Base-by-base conservation (phyloP, 2,113 vertebrate genomes). In the Desmodus rotundus region DNA sequence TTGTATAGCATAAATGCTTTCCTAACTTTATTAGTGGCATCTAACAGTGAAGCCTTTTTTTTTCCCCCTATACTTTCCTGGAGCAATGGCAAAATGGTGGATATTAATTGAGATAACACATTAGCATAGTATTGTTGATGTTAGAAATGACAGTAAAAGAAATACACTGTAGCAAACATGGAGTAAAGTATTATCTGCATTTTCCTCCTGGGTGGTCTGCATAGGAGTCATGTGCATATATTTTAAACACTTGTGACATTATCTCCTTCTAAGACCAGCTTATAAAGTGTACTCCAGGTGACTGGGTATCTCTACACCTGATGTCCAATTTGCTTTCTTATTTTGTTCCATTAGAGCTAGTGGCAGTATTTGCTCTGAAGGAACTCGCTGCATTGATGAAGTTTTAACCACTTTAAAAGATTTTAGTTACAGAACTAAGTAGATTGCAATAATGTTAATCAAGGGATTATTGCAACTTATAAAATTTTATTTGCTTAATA, bases 331-430 rank as follows among this genome's bases (percentile, higher is more conserved):
- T 54, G 24, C 45, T 85, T 52, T 86, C 43, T 89, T 54, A 41
- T 36, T 90, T 93, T 88, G 45, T 93, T 94, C 16, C 28, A n/a
- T 38, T 92, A 52, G 10, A 89, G 41, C 31, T 31, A 77, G 10
- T 80, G 36, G 0, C 90, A 65, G 9, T 91, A 67, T 41, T 93
- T 93, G 26, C 24, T 84, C 14, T 72, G 33, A 70, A 87, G 84
- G 83, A 93, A 92, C 15, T 72, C 67, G 78, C n/a, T 87, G 10
- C 9, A 47, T 87, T 95, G 96, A 50, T 93, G 68, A 76, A 87
- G 56, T 93, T 93, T 88, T 65, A 87, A 38, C 36, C 41, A 84
- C 17, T 50, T 87, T 84, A 33, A 63, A 86, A 87, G 33, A 15
- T 91, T 14, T 89, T 84, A 82, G 70, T 96, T 70, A 50, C 61